Conservation (phyloP, 2,113 vertebrate genomes). For the Psophia crepitans region DNA sequence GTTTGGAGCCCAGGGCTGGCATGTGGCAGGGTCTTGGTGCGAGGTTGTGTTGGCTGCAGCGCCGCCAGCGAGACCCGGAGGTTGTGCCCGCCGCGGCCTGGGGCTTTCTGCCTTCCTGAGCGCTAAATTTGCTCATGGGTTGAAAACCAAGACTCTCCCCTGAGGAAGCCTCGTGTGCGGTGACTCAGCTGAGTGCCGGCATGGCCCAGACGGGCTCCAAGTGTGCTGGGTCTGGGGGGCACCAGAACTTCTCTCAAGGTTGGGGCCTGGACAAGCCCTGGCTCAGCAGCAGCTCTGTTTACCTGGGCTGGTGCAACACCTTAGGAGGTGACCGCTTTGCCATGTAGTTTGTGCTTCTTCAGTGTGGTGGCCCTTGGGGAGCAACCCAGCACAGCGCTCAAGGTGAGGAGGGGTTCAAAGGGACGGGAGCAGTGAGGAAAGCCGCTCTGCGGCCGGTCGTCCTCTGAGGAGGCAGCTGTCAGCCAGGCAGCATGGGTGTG, state of each 20-base stretch:
- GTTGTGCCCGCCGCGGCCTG: background rate
- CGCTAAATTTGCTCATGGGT: background rate
- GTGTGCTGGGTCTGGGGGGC: rapidly evolving
- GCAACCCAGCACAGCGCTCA: rapidly evolving
- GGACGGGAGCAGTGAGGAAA: background rate
- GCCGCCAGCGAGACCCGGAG: background rate
- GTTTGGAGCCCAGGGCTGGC: background rate
- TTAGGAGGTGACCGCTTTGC: background rate
- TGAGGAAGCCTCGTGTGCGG: background rate
- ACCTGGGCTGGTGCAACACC: background rate
- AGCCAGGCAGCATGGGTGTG: background rate
- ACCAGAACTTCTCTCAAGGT: background rate
- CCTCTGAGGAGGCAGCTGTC: background rate
- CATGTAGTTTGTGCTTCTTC: background rate
- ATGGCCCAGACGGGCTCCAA: background rate
- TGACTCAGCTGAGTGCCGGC: background rate
- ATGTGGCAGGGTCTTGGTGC: background rate
- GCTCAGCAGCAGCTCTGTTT: slow-evolving; percentile 12
- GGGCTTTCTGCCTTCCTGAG: background rate
- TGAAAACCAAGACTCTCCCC: background rate
- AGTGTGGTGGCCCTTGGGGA: rapidly evolving
- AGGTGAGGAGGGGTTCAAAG: background rate
- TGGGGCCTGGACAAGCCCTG: background rate
- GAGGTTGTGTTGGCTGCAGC: background rate
- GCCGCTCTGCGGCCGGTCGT: rapidly evolving